Conservation (phyloP, 92 coral and sea anemone genomes). For the Phenganax stokvisi region DNA sequence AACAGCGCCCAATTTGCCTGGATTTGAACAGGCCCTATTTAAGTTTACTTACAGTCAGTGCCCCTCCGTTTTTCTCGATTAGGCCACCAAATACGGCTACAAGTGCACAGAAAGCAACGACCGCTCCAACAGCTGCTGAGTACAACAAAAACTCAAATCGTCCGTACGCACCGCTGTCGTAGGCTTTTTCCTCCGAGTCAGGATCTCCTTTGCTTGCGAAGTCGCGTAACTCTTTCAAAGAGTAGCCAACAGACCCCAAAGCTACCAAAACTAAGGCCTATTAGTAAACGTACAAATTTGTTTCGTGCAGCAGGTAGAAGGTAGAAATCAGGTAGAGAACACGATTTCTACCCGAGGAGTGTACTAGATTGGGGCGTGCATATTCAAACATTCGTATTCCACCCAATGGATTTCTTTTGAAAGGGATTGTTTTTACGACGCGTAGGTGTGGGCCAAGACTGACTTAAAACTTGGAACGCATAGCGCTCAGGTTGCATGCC, state of each 20-base stretch:
- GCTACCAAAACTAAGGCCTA: not conserved
- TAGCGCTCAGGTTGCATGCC: no score
- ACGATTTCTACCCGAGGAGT: no score
- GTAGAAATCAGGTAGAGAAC: no score
- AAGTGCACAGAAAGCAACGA: not conserved
- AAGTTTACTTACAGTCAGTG: not conserved
- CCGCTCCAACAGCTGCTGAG: not conserved
- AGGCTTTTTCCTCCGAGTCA: not conserved
- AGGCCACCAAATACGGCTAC: not conserved
- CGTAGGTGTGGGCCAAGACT: no score
- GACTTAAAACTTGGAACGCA: no score
- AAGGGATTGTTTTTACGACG: no score
- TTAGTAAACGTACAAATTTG: not conserved
- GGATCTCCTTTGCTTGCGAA: not conserved
- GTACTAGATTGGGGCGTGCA: no score
- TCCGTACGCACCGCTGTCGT: not conserved
- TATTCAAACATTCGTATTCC: no score
- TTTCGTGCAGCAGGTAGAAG: no score
- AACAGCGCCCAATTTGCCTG: not conserved
- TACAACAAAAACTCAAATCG: slow-evolving; percentile 4
- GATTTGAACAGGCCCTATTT: no score
- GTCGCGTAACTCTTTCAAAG: not conserved
- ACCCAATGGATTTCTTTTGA: no score
- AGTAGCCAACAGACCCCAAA: not conserved
- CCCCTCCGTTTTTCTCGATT: not conserved